phyloP scores from a whole-genome alignment of 1,140 invertebrate genomes.

The Zaprionus capensis region DNA sequence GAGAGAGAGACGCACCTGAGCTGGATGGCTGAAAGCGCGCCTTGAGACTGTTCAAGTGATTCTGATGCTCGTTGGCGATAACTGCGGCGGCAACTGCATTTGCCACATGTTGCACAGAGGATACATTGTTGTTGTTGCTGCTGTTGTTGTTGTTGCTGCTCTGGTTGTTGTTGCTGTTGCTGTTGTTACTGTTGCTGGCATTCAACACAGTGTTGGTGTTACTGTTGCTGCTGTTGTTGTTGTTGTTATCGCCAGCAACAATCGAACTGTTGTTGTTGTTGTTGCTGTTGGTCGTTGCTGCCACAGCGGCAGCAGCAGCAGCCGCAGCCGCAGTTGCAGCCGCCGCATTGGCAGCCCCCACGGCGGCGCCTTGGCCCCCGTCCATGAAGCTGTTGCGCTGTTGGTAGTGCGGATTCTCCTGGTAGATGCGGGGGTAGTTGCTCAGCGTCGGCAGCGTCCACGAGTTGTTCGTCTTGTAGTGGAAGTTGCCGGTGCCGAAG shows the following conservation, averaged over 20 bases:
- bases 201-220: not conserved
- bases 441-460: constrained; percentile 77
- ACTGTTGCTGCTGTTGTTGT: constrained; percentile 14
- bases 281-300: constrained; percentile 14
- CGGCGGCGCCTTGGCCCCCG: constrained; percentile 26
- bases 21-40: constrained; percentile 72
- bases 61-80: constrained; percentile 78
- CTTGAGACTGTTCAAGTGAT: constrained; percentile 75
- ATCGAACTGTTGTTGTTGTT: constrained; percentile 39
- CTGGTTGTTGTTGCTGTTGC: not conserved
- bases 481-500: constrained; percentile 81
- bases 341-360: constrained; percentile 39
- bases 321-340: constrained; percentile 23
- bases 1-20: constrained; percentile 56
- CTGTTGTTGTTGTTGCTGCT: constrained; percentile 29
- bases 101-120: constrained; percentile 78
- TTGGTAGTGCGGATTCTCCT: constrained; percentile 75
- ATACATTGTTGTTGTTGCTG: constrained; percentile 50
- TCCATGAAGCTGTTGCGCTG: constrained; percentile 76
- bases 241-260: constrained; percentile 12
- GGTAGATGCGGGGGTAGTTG: constrained; percentile 75
- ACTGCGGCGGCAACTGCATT: constrained; percentile 77
- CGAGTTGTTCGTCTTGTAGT: constrained; percentile 82
- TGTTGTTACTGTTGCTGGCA: constrained; percentile 12
- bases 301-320: constrained; percentile 21